Evolutionary conservation across 2,888 invertebrate species (phyloP), one percentile per base, ranked within the genome.

Genomic region (Patella depressa): DNA sequence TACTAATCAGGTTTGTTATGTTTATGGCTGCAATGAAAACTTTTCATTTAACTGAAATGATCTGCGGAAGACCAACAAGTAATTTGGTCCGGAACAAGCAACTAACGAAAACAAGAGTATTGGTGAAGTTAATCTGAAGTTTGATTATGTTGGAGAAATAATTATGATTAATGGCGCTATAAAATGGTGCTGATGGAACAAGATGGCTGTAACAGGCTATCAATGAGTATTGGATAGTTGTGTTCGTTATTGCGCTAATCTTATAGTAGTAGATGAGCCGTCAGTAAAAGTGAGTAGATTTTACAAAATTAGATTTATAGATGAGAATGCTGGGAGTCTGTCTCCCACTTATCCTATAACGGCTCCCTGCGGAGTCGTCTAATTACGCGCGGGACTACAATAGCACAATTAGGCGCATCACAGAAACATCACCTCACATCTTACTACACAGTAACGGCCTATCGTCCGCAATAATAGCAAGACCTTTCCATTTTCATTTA

Each of bases 401-500:
- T 71, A 71, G 75, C 53, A 70, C 75, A 75, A 75, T 75, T 75
- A 75, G 54, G 54, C 71, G n/a, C 54, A 55, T 53, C 54, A 53
- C 70, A 54, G 53, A 19, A 53, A 69, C 70, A 53, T 70, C 54
- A 54, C 75, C 65, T 24, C 53, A 57, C 70, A 54, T 34, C 55
- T 54, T 71, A 29, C 55, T 65, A 24, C 19, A 71, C 53, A 34
- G 73, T 73, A 73, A 34, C 24, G 73, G 71, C 54, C 71, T 15
- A 53, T 75, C 55, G 75, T 53, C 54, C 71, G 53, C 70, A 65
- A 71, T 71, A 75, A 70, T 55, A 70, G 53, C 29, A 55, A 75
- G 75, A 75, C 75, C 75, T 75, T 75, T 75, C 75, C 75, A 75
- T 70, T 75, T 75, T 75, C 75, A 70, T 75, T 75, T 70, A 71